A percentile compares a stretch with the other conserved stretches of the same genome.
These are phyloP conservation scores for Conus ventricosus DNA, from an alignment of 1,140 invertebrate genomes.

Conservation along the genomic window DNA sequence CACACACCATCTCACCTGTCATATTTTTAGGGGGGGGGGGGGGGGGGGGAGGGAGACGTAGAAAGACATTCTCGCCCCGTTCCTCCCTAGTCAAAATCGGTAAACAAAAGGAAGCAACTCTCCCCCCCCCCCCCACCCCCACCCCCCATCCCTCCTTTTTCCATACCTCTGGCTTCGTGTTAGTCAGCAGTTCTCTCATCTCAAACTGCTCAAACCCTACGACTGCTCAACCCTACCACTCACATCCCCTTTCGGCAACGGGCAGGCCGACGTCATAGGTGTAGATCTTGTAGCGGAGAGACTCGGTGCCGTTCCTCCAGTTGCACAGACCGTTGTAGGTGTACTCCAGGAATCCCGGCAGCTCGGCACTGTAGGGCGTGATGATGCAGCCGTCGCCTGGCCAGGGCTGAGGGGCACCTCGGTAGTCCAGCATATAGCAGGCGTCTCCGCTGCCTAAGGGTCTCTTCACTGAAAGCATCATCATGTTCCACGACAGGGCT, in stretches of 20 bases:
- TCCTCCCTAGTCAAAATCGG: no score
- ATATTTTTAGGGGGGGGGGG: no score
- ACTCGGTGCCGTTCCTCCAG: neutral
- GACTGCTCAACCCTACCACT: neutral
- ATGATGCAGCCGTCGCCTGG: neutral
- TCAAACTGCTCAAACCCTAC: no score
- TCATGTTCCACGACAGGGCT: neutral
- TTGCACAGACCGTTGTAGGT: neutral
- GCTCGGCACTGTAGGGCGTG: neutral
- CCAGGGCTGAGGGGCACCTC: neutral
- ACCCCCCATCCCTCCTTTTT: no score
- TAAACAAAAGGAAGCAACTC: no score
- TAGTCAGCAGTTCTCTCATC: no score
- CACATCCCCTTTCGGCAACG: neutral
- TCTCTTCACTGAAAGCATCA: neutral
- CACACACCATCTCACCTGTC: no score
- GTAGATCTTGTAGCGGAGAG: conserved; percentile 1
- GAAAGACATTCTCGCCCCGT: no score
- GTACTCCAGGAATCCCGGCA: neutral
- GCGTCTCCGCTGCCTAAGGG: neutral
- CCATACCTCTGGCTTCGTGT: no score
- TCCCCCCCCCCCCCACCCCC: no score
- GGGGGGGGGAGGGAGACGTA: no score
- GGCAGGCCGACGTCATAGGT: conserved; percentile 10
- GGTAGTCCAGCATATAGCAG: neutral